Conservation (phyloP, 2,888 invertebrate genomes). For the Nemotelus pantherinus region DNA sequence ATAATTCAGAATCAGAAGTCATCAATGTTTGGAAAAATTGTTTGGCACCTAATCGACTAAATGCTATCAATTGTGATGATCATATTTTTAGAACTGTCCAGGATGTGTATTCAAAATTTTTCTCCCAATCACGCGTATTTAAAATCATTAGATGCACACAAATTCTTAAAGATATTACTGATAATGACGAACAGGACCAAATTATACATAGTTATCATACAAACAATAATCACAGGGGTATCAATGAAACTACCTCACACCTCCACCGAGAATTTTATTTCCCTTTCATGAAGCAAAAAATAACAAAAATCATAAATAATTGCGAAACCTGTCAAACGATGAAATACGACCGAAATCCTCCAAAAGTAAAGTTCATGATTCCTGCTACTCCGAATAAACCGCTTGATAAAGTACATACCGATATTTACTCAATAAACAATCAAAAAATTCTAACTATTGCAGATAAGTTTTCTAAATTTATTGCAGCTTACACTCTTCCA, state of each 20-base stretch:
- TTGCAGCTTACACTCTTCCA: slow-evolving; percentile 17
- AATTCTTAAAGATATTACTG: neutral
- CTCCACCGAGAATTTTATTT: slow-evolving; percentile 41
- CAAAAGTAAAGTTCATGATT: slow-evolving; percentile 34
- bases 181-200: neutral
- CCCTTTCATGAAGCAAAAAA: slow-evolving; percentile 37
- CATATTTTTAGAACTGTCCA: slow-evolving; percentile 51
- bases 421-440: slow-evolving; percentile 20
- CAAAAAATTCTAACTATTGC: slow-evolving; percentile 25
- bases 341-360: slow-evolving; percentile 46
- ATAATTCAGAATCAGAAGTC: neutral
- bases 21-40: neutral
- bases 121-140: slow-evolving; percentile 9
- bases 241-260: slow-evolving; percentile 39
- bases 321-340: slow-evolving; percentile 32
- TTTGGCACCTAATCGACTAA: slow-evolving; percentile 50
- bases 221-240: neutral
- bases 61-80: slow-evolving; percentile 49
- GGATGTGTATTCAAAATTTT: slow-evolving; percentile 34
- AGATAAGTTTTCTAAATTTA: slow-evolving; percentile 38
- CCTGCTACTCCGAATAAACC: slow-evolving; percentile 40
- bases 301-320: slow-evolving; percentile 43
- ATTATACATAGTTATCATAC: neutral
- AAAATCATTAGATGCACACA: neutral
- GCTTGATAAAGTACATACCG: slow-evolving; percentile 16